phyloP scores from a whole-genome alignment of 2,113 vertebrate genomes.

The Progne subis region DNA sequence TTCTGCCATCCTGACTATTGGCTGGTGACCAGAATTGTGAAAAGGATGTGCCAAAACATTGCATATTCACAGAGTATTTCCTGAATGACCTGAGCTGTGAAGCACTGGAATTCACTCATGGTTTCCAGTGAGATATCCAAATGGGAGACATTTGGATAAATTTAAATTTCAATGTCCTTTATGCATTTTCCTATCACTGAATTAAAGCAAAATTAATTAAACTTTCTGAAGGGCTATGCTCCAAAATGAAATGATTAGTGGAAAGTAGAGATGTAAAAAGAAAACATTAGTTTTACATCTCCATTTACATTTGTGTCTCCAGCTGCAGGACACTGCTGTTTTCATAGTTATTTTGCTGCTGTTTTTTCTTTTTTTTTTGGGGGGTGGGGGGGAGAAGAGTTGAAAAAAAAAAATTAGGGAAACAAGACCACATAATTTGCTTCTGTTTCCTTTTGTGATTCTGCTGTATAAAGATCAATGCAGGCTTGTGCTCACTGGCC shows the following conservation, averaged over 20 bases:
- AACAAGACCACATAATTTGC: not conserved
- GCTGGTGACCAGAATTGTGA: not conserved
- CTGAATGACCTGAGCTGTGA: not conserved
- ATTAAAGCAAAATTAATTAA: conserved; percentile 19
- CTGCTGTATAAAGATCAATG: not conserved
- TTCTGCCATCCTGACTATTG: conserved; percentile 3
- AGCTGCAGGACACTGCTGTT: not conserved
- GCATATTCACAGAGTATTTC: conserved; percentile 29
- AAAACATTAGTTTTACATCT: not conserved
- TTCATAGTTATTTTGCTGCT: not conserved
- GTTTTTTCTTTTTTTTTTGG: no score
- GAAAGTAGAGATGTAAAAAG: not conserved
- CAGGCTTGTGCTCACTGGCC: not conserved
- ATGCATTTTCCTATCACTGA: not conserved
- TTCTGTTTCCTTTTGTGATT: not conserved
- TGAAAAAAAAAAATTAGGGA: not conserved
- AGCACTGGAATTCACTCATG: not conserved
- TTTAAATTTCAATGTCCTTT: not conserved
- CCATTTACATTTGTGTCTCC: no score
- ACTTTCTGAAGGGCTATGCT: not conserved
- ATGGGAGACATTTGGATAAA: not conserved
- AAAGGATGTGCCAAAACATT: conserved; percentile 6
- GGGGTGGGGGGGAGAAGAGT: not conserved
- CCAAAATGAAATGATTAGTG: not conserved
- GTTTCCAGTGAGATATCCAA: conserved; percentile 28